Base-by-base conservation (phyloP, 2,888 invertebrate species). In the Panopea generosa region DNA sequence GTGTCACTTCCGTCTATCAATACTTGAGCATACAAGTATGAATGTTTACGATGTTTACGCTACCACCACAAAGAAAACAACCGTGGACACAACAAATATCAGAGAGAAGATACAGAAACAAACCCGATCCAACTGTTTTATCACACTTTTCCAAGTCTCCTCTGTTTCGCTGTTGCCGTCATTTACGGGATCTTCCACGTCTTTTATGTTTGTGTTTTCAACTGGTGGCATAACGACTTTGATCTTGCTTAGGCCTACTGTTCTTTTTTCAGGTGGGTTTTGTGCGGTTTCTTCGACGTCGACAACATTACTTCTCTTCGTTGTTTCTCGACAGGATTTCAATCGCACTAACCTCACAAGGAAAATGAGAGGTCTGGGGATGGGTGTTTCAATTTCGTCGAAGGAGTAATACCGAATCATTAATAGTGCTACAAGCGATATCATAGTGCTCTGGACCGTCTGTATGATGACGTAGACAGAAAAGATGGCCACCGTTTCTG, bases 381-480 rank as follows among this genome's bases (percentile, higher is more conserved):
- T 16, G 6, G 45, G 45, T 40, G 40, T 40, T 45, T 45, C 45
- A 6, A 56, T 33, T 9, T 55, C 33, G 22, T 45, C 55, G 1
- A 43, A 27, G 0, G 49, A 16, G 22, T 22, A 52, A 6, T 43
- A 26, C 22, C 76, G 56, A n/a, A 70, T 57, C 22, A 62, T 61
- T 9, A 71, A n/a, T 6, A 76, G 26, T 4, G 77, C 63, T 4
- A 68, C 6, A 0, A 77, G 18, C 0, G 68, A 49, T 14, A 68
- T 77, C 9, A 63, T 0, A 0, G 74, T 74, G 29, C 74, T 78
- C 50, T 65, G 59, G 18, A 65, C 26, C 0, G 75, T 72, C 50
- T 61, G 69, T 2, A 79, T 69, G 16, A 79, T 57, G 1, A 75
- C 38, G 50, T 75, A 79, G 24, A 79, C 27, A 4, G 75, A 68